These are phyloP conservation scores for Manis pentadactyla DNA, from an alignment of 2,797 vertebrate species.

Conservation along the genomic window DNA sequence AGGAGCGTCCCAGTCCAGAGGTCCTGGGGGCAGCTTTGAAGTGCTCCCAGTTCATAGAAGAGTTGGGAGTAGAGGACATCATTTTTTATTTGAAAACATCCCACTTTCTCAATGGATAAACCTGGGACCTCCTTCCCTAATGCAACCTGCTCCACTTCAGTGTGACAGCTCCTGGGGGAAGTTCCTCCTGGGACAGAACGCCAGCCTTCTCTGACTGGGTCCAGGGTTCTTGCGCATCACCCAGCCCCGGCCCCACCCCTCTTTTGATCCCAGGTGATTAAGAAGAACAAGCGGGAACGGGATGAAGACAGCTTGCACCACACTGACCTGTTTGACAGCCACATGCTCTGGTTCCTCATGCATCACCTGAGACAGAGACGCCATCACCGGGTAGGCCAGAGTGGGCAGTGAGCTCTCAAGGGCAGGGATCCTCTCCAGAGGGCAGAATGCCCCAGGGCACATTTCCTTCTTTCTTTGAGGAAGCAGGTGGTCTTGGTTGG, in stretches of 20 bases:
- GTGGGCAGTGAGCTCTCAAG: neutral
- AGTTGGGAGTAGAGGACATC: neutral
- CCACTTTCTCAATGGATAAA: neutral
- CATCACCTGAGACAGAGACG: conserved; percentile 96
- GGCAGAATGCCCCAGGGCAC: neutral
- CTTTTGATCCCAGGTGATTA: conserved; percentile 91
- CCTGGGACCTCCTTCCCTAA: neutral
- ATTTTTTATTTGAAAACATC: neutral
- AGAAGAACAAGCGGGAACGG: conserved; percentile 97
- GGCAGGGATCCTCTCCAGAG: neutral
- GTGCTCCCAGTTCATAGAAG: neutral
- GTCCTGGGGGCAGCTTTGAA: neutral
- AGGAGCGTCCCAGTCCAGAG: neutral
- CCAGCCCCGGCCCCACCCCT: neutral
- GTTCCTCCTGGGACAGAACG: neutral
- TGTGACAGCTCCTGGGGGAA: neutral
- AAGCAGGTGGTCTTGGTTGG: neutral
- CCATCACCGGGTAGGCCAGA: conserved; percentile 91
- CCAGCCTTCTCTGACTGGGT: neutral
- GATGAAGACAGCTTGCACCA: conserved; percentile 96
- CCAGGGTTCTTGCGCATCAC: neutral
- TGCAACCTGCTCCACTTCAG: neutral
- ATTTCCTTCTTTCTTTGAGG: neutral
- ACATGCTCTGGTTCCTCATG: conserved; percentile 99
- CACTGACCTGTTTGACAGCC: conserved; percentile 96